Percentiles rank a stretch among this genome's conserved stretches.
Conservation (phyloP, 2,888 invertebrate species). For the Pinctada fucata region DNA sequence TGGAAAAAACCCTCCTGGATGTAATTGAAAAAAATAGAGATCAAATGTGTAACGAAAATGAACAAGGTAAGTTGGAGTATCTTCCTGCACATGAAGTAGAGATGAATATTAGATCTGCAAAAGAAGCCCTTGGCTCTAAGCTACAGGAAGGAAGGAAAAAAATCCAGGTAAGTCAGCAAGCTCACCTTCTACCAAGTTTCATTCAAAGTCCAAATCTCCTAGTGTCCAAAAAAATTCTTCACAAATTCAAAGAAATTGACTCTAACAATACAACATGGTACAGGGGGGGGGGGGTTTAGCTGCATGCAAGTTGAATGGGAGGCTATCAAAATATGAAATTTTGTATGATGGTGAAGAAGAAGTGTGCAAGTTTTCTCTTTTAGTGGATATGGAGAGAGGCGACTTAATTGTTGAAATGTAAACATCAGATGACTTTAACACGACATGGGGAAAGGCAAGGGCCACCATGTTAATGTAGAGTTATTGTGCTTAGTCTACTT, state of each 20-base stretch:
- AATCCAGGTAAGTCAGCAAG: not conserved
- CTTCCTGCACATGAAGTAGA: not conserved
- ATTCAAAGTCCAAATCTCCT: not conserved
- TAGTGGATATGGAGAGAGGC: not conserved
- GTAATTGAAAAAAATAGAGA: not conserved
- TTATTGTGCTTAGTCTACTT: no score
- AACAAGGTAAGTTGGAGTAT: not conserved
- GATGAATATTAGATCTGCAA: not conserved
- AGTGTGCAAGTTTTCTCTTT: not conserved
- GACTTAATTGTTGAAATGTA: not conserved
- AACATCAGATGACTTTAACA: not conserved
- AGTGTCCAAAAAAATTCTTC: not conserved
- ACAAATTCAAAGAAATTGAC: not conserved
- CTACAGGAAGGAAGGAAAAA: not conserved
- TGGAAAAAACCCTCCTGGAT: not conserved
- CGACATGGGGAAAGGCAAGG: no score
- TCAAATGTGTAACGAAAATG: not conserved
- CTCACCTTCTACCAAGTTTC: not conserved
- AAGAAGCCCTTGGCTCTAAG: not conserved
- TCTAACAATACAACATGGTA: not conserved
- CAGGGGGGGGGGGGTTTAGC: not conserved
- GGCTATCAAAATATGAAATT: not conserved
- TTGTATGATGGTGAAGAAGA: slow-evolving; percentile 5
- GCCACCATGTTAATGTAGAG: no score
- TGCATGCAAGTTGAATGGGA: not conserved